These are phyloP conservation scores for Trachelus iudaicus DNA, from an alignment of 2,888 invertebrate genomes.

Conservation along the genomic window DNA sequence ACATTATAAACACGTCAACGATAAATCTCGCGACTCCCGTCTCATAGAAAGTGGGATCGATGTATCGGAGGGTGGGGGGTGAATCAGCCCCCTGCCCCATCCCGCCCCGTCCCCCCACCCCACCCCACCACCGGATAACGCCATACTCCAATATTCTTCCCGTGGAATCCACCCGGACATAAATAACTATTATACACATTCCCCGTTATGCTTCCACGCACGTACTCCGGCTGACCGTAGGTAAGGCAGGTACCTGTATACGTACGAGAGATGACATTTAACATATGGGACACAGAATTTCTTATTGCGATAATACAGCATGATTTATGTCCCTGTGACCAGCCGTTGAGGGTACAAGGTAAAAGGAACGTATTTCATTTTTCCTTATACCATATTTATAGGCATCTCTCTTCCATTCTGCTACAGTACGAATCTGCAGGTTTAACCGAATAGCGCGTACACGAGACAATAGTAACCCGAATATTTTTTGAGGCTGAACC, in stretches of 20 bases:
- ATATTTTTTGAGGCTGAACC: too few species aligned
- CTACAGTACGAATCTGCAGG: too few species aligned
- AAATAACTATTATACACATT: constrained; percentile 49
- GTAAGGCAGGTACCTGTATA: not conserved
- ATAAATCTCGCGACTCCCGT: constrained; percentile 46
- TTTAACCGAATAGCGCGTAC: too few species aligned
- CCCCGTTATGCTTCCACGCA: constrained; percentile 34
- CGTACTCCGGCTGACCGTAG: constrained; percentile 26
- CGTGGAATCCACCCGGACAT: constrained; percentile 37
- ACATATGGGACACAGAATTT: constrained; percentile 37
- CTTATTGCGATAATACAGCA: constrained; percentile 35
- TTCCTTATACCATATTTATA: too few species aligned
- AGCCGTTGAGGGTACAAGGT: too few species aligned
- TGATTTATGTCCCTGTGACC: too few species aligned
- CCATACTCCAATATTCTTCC: constrained; percentile 17
- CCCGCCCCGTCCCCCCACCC: too few species aligned
- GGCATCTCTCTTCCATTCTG: too few species aligned
- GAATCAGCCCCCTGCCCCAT: not conserved
- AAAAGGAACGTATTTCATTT: too few species aligned
- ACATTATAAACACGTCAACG: constrained; percentile 52
- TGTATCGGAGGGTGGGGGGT: constrained; percentile 17
- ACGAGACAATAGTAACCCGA: too few species aligned
- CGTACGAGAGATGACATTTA: constrained; percentile 34
- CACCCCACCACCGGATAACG: constrained; percentile 2
- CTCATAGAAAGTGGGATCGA: constrained; percentile 24